phyloP scores from a whole-genome alignment of 37 sponge, comb jelly and placozoan genomes.

The Spongilla lacustris region DNA sequence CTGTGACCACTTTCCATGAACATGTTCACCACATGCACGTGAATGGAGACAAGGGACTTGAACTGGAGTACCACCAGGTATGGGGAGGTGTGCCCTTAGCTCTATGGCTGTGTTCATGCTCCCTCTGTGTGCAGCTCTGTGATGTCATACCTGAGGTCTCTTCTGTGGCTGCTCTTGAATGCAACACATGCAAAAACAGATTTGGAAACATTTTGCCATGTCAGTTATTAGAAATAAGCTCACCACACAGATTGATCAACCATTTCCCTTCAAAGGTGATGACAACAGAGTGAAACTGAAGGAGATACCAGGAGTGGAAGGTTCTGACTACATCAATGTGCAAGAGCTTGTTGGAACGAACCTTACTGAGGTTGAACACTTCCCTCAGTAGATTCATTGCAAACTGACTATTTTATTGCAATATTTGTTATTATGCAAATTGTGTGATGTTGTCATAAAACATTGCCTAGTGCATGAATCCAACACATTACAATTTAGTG shows the following conservation, averaged over 20 bases:
- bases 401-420: too few relatives aligned
- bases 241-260: background rate
- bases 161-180: slow-evolving; percentile 33
- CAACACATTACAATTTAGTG: too few relatives aligned
- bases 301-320: slow-evolving; percentile 31
- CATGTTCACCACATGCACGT: slow-evolving; percentile 69
- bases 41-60: slow-evolving; percentile 72
- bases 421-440: too few relatives aligned
- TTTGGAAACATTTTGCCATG: slow-evolving; percentile 83
- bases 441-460: too few relatives aligned
- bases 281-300: slow-evolving; percentile 45
- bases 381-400: too few relatives aligned
- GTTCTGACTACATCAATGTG: slow-evolving; percentile 75
- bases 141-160: background rate
- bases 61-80: slow-evolving; percentile 68
- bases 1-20: slow-evolving; percentile 58
- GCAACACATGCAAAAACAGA: slow-evolving; percentile 74
- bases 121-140: background rate
- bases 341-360: too few relatives aligned
- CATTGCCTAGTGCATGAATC: too few relatives aligned
- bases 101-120: background rate
- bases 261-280: slow-evolving; percentile 39
- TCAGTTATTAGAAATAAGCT: slow-evolving; percentile 22
- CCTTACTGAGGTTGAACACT: too few relatives aligned
- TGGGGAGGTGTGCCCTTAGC: background rate